These are phyloP conservation scores for Lonchura striata DNA, from an alignment of 2,113 vertebrate species.

Conservation along the genomic window DNA sequence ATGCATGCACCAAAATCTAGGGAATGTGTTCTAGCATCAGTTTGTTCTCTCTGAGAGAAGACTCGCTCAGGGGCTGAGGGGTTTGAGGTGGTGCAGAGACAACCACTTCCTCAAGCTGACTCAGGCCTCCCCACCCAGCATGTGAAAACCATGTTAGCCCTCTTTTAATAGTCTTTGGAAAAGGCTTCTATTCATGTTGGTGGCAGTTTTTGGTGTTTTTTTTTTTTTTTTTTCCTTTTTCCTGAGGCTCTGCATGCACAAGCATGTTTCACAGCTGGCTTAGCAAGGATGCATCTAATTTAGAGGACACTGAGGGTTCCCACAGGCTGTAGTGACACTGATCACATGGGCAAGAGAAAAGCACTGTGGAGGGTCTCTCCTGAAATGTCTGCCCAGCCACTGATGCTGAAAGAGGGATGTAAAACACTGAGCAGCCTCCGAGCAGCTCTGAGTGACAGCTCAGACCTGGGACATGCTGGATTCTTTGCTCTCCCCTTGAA, in stretches of 20 bases:
- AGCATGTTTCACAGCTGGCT: neutral
- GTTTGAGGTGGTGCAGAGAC: neutral
- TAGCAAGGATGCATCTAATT: neutral
- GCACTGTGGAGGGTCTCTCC: neutral
- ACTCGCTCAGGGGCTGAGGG: fast-evolving
- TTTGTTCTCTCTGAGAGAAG: neutral
- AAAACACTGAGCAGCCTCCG: neutral
- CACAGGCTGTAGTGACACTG: neutral
- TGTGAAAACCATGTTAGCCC: neutral
- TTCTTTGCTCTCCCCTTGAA: neutral
- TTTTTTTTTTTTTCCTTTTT: neutral
- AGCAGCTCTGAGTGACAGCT: neutral
- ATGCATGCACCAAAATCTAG: neutral
- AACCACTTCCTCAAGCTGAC: conserved; percentile 1
- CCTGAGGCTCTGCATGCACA: neutral
- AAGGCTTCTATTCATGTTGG: neutral
- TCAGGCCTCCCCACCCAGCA: neutral
- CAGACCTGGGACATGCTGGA: fast-evolving
- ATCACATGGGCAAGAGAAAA: neutral
- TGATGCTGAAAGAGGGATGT: neutral
- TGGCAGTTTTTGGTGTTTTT: neutral
- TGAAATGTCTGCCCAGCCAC: neutral
- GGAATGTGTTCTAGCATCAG: neutral
- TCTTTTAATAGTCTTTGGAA: neutral
- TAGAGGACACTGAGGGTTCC: neutral